Conservation (phyloP, 2,113 vertebrate genomes). For the Kryptolebias marmoratus region DNA sequence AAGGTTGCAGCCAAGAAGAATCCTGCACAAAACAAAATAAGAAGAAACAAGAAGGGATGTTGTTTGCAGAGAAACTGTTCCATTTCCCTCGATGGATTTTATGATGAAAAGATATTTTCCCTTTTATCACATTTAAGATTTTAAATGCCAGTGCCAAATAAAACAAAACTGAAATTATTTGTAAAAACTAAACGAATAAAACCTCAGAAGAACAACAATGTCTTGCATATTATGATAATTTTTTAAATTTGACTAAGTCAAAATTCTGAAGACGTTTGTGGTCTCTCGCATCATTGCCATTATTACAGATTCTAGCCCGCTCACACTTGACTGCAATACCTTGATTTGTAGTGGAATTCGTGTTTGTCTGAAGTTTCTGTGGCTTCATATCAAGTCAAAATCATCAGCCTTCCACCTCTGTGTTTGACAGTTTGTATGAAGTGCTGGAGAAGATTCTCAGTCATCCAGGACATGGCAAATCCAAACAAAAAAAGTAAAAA, state of each 20-base stretch:
- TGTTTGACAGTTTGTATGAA: background rate
- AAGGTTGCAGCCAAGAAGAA: conserved; percentile 3
- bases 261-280: background rate
- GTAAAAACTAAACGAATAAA: background rate
- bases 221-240: background rate
- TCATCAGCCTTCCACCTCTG: background rate
- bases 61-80: background rate
- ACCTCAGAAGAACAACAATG: background rate
- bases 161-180: background rate
- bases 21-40: background rate
- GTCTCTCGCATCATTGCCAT: background rate
- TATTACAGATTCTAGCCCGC: too few species aligned
- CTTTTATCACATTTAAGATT: background rate
- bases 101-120: background rate
- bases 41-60: background rate
- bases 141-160: background rate
- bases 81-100: background rate
- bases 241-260: background rate
- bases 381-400: background rate
- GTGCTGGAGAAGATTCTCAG: too few species aligned
- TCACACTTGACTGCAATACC: too few species aligned
- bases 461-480: too few species aligned
- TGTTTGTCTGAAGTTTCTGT: too few species aligned
- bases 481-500: too few species aligned
- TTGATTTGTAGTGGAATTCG: too few species aligned